phyloP scores from a whole-genome alignment of 1,140 invertebrate species.

The Cyphomyrmex costatus region DNA sequence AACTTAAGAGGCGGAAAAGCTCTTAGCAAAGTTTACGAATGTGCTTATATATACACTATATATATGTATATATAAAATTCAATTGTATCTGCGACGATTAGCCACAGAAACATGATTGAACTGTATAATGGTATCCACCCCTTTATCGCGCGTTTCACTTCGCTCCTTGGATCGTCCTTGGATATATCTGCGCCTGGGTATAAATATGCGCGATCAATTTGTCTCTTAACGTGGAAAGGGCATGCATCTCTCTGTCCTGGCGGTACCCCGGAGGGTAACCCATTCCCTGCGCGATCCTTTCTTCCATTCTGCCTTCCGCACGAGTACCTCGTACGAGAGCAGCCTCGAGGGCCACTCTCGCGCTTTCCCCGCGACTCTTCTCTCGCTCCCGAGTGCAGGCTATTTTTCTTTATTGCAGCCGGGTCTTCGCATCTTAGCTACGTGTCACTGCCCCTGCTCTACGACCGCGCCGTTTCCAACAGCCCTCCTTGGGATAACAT shows the following conservation, averaged over 20 bases:
- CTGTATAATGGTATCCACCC: neutral
- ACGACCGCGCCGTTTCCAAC: constrained; percentile 13
- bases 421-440: constrained; percentile 69
- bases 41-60: neutral
- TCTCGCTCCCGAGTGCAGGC: neutral
- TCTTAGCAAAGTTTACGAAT: neutral
- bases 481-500: constrained; percentile 40
- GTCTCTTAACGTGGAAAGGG: constrained; percentile 38
- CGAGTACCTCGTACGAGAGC: constrained; percentile 18
- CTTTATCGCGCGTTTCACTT: constrained; percentile 20
- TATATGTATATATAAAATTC: neutral
- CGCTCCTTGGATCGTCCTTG: constrained; percentile 24
- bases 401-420: constrained; percentile 69
- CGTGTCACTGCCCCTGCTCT: constrained; percentile 74
- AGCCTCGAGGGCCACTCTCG: constrained; percentile 44
- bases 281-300: constrained; percentile 32
- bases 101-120: neutral
- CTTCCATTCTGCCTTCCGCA: constrained; percentile 30
- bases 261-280: neutral
- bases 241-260: constrained; percentile 12
- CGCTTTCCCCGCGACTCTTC: neutral
- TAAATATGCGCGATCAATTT: constrained; percentile 57
- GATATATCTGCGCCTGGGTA: constrained; percentile 26
- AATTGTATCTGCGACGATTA: neutral
- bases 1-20: constrained; percentile 4